A percentile compares a stretch with the other conserved stretches of the same genome.
phyloP scores from a whole-genome alignment of 1,140 invertebrate species.

The Melipona quadrifasciata region DNA sequence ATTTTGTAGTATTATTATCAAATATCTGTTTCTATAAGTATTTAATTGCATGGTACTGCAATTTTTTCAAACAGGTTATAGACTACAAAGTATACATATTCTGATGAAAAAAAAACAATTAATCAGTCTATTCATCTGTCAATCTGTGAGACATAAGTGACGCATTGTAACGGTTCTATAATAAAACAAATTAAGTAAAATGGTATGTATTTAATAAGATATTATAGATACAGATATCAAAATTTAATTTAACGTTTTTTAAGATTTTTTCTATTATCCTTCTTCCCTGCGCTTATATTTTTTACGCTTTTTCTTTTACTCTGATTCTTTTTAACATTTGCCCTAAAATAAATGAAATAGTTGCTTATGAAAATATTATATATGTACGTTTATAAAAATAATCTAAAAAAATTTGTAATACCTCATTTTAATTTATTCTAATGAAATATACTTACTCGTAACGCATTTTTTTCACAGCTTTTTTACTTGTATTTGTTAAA shows the following conservation, averaged over 20 bases:
- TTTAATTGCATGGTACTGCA: slow-evolving; percentile 63
- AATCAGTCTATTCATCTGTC: slow-evolving; percentile 74
- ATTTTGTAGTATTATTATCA: slow-evolving; percentile 6
- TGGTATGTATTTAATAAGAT: slow-evolving; percentile 56
- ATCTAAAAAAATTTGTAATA: slow-evolving; percentile 28
- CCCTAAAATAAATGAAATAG: slow-evolving; percentile 62
- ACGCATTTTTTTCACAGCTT: slow-evolving; percentile 86
- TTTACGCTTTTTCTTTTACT: slow-evolving; percentile 62
- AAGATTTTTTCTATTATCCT: slow-evolving; percentile 28
- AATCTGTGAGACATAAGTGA: slow-evolving; percentile 69
- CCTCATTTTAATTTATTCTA: slow-evolving; percentile 7
- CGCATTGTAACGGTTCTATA: slow-evolving; percentile 78
- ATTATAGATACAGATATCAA: slow-evolving; percentile 44
- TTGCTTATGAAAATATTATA: slow-evolving; percentile 13
- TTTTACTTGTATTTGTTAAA: slow-evolving; percentile 87
- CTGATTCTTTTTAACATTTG: slow-evolving; percentile 72
- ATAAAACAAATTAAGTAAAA: slow-evolving; percentile 74
- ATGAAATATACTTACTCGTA: slow-evolving; percentile 82
- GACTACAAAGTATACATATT: slow-evolving; percentile 65
- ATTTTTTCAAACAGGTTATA: slow-evolving; percentile 69
- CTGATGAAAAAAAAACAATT: slow-evolving; percentile 65
- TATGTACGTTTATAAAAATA: not conserved
- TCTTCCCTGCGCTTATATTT: slow-evolving; percentile 24
- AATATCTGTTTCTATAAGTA: slow-evolving; percentile 30
- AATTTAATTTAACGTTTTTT: slow-evolving; percentile 45